Base-by-base conservation (phyloP, 2,113 vertebrate genomes). In the Jacana jacana region DNA sequence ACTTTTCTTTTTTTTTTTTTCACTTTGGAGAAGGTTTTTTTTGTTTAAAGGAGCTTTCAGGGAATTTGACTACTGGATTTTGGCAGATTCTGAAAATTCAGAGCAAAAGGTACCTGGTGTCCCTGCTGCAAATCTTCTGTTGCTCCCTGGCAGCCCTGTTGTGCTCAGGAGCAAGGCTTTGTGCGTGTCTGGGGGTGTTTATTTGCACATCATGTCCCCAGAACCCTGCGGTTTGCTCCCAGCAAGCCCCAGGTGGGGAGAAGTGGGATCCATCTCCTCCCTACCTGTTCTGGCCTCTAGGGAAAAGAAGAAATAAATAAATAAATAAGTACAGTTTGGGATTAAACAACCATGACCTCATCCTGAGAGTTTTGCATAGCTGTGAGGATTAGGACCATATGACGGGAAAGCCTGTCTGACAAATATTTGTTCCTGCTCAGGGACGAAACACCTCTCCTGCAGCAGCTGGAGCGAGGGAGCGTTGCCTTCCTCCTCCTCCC, bases 271-370 rank as follows among this genome's bases (percentile, higher is more conserved):
- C 64, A 24, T 35, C 87, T 78, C 65, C 78, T 27, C 52, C 75
- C 89, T 95, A 80, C 94, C 81, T 94, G 85, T 70, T 31, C 73
- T 57, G 72, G 90, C 86, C 70, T 63, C 71, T 70, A 84, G 52
- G 9, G 51, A 70, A 27, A 28, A 54, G 30, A 30, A 52, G 17
- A 54, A 28, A 83, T 83, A 31, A 52, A n/a, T n/a, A n/a, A n/a
- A n/a, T n/a, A n/a, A n/a, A n/a, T n/a, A n/a, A 37, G 19, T 11
- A 19, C n/a, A 75, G 58, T 83, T 86, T 81, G 69, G 55, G 60
- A 79, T 94, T 64, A 79, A 79, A 30, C 46, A 94, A 11, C 51
- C 76, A 93, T 97, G 93, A 97, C 90, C 81, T 97, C 95, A 97
- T 89, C 88, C 88, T 31, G 83, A 65, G 95, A 91, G 93, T 85